phyloP scores from a whole-genome alignment of 2,797 vertebrate species.

The Neomorphus geoffroyi region DNA sequence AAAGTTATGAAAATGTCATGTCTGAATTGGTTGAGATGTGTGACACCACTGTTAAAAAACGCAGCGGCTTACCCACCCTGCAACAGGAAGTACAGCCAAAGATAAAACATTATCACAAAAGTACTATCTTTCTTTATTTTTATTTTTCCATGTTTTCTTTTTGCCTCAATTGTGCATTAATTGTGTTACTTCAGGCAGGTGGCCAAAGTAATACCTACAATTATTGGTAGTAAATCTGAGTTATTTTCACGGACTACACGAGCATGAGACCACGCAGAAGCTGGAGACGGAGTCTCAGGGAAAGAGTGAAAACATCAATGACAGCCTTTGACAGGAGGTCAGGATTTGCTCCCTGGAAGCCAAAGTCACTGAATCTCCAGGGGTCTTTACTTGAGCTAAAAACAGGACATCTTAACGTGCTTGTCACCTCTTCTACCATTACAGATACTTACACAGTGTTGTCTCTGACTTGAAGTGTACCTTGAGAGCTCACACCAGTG shows the following conservation, averaged over 20 bases:
- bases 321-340: background rate
- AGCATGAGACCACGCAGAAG: background rate
- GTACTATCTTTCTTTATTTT: background rate
- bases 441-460: background rate
- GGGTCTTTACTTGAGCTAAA: background rate
- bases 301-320: background rate
- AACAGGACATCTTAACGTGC: background rate
- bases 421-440: background rate
- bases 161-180: background rate
- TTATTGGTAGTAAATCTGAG: background rate
- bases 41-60: background rate
- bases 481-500: background rate
- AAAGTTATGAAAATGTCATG: background rate
- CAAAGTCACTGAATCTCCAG: background rate
- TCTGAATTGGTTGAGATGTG: background rate
- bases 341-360: background rate
- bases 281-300: rapidly evolving
- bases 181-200: background rate
- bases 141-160: background rate
- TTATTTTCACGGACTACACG: background rate
- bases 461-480: background rate
- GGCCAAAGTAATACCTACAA: background rate
- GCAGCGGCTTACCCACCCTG: background rate
- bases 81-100: background rate
- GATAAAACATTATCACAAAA: background rate